A percentile compares a stretch with the other conserved stretches of the same genome.
Conservation (phyloP, 2,797 vertebrate genomes). For the Pyrocephalus nanus region DNA sequence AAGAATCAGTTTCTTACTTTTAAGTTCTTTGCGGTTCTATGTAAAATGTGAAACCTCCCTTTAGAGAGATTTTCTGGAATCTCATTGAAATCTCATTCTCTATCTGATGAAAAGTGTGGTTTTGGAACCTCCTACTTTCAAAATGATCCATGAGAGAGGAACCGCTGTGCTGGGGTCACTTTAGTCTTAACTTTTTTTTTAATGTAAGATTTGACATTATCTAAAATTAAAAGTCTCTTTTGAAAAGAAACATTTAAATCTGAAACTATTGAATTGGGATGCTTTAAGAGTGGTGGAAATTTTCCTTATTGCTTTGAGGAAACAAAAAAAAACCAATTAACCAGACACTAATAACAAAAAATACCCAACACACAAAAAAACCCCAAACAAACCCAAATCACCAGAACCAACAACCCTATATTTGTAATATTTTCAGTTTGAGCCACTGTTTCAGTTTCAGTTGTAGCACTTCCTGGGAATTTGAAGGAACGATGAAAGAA, state of each 20-base stretch:
- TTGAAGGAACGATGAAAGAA: background rate
- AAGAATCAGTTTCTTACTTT: background rate
- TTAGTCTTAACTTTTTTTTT: background rate
- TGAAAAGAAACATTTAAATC: background rate
- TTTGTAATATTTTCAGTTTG: background rate
- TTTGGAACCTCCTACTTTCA: background rate
- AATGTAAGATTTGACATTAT: background rate
- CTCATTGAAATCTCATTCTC: background rate
- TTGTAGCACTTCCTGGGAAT: background rate
- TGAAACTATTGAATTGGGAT: background rate
- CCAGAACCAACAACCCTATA: background rate
- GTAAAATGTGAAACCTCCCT: background rate
- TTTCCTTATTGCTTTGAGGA: background rate
- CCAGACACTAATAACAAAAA: background rate
- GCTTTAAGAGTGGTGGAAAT: background rate
- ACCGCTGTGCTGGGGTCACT: background rate
- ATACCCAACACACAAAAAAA: background rate
- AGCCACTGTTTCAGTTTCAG: background rate
- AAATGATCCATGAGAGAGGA: background rate
- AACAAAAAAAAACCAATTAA: fast-evolving
- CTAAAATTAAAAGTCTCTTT: background rate
- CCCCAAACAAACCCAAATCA: background rate
- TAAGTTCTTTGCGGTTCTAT: background rate
- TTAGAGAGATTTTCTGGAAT: background rate
- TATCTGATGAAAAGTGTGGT: background rate